Percentiles rank a stretch among this genome's conserved stretches.
phyloP scores from a whole-genome alignment of 1,140 invertebrate genomes.

The Anadara kagoshimensis region DNA sequence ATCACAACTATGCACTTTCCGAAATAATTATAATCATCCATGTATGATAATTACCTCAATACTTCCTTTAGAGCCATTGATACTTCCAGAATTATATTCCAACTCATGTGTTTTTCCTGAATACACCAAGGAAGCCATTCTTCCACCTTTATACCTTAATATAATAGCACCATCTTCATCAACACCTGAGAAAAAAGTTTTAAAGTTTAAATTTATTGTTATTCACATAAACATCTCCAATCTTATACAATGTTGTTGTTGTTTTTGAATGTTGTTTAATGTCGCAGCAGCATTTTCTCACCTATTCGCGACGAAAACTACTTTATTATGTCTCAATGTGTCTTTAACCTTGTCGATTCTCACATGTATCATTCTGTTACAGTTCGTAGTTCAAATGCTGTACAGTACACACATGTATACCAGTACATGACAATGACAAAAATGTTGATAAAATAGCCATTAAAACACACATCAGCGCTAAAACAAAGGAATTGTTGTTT shows the following conservation, averaged over 20 bases:
- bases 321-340: background rate
- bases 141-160: slow-evolving; percentile 30
- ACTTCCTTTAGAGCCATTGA: slow-evolving; percentile 30
- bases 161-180: slow-evolving; percentile 39
- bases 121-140: slow-evolving; percentile 30
- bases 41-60: slow-evolving; percentile 24
- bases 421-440: background rate
- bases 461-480: background rate
- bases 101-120: slow-evolving; percentile 7
- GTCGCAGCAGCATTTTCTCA: background rate
- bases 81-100: slow-evolving; percentile 8
- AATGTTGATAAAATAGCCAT: background rate
- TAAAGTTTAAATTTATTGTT: background rate
- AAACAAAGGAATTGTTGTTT: background rate
- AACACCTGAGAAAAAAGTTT: slow-evolving; percentile 26
- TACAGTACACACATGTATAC: too few species aligned
- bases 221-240: background rate
- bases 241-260: background rate
- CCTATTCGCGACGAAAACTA: background rate
- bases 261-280: too few species aligned
- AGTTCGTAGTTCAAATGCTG: too few species aligned
- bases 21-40: background rate
- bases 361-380: too few species aligned
- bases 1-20: background rate
- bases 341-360: too few species aligned